A percentile compares a stretch with the other conserved stretches of the same genome.
phyloP scores from a whole-genome alignment of 2,888 invertebrate genomes.

The Diadromus collaris region DNA sequence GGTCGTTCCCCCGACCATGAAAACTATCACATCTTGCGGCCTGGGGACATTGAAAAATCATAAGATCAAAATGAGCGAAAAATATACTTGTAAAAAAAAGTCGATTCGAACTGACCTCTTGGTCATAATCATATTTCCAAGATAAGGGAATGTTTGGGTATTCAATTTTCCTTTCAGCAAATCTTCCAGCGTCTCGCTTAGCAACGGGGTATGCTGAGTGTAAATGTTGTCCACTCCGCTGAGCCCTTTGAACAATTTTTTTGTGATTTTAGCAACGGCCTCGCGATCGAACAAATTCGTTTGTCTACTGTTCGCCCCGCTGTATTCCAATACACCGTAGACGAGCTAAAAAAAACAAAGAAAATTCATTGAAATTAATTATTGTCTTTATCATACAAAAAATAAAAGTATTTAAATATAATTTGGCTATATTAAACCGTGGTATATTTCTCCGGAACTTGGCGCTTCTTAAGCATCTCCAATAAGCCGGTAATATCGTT shows the following conservation, averaged over 20 bases:
- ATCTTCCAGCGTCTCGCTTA: conserved; percentile 95
- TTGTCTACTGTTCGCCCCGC: conserved; percentile 90
- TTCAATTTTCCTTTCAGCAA: conserved; percentile 94
- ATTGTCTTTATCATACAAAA: neutral
- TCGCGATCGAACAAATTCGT: conserved; percentile 92
- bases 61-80: conserved; percentile 10
- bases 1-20: conserved; percentile 97
- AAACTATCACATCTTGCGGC: conserved; percentile 97
- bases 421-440: conserved; percentile 69
- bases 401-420: neutral
- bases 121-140: conserved; percentile 82
- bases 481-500: conserved; percentile 91
- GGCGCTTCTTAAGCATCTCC: conserved; percentile 87
- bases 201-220: conserved; percentile 97
- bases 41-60: conserved; percentile 78
- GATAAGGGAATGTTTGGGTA: conserved; percentile 91
- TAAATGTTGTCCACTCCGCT: conserved; percentile 99
- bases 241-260: conserved; percentile 92
- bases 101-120: conserved; percentile 80
- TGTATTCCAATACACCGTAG: conserved; percentile 89
- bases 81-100: conserved; percentile 67
- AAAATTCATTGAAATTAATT: neutral
- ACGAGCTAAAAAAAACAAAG: conserved; percentile 82
- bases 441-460: conserved; percentile 84
- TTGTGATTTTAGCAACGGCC: conserved; percentile 94